phyloP scores from a whole-genome alignment of 37 sponge, comb jelly and placozoan species.

The Eunapius fragilis region DNA sequence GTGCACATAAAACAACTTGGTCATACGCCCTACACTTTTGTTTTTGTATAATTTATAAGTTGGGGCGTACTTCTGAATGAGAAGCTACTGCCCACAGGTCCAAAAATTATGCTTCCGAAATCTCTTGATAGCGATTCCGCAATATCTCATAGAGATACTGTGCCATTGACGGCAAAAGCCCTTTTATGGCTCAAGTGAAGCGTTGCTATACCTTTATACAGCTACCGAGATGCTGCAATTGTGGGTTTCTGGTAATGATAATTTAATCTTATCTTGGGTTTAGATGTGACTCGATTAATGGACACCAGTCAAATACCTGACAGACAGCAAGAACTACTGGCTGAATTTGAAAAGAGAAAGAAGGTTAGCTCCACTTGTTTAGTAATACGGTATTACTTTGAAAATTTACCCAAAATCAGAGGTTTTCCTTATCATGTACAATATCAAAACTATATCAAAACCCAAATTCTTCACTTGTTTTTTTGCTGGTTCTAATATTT shows the following conservation, averaged over 20 bases:
- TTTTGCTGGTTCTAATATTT: too few species aligned
- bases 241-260: constrained; percentile 19
- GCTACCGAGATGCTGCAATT: neutral
- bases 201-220: constrained; percentile 1
- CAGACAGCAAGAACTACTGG: constrained; percentile 81
- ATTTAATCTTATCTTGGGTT: neutral
- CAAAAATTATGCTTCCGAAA: constrained; percentile 99
- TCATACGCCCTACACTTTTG: too few species aligned
- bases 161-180: constrained; percentile 92
- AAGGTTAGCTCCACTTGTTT: constrained; percentile 35
- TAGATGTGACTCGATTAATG: neutral
- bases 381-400: too few species aligned
- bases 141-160: constrained; percentile 49
- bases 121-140: constrained; percentile 99
- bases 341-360: constrained; percentile 92
- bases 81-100: constrained; percentile 73
- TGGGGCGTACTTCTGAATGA: constrained; percentile 83
- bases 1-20: too few species aligned
- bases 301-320: constrained; percentile 18
- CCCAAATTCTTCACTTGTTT: too few species aligned
- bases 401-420: too few species aligned
- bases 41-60: constrained; percentile 3
- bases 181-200: constrained; percentile 51
- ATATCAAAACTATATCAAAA: too few species aligned
- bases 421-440: too few species aligned